Percentiles rank a stretch among this genome's conserved stretches.
Evolutionary conservation across 2,888 invertebrate species (phyloP).

Genomic region (Torymus auratus): DNA sequence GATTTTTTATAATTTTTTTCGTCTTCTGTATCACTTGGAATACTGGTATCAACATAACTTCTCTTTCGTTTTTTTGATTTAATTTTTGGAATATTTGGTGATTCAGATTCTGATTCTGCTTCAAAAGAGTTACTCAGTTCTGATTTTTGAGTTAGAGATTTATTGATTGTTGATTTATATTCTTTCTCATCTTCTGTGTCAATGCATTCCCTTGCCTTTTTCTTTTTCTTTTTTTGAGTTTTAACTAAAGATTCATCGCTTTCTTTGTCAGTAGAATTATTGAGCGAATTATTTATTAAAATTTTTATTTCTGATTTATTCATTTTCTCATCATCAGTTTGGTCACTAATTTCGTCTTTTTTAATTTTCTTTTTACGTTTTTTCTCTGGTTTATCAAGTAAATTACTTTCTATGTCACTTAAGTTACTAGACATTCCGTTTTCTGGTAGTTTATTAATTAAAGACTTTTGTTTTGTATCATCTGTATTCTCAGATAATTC

Average conservation of each 20-base stretch:
- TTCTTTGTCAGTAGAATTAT: background rate
- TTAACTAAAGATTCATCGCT: slow-evolving; percentile 2
- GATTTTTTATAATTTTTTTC: slow-evolving; percentile 31
- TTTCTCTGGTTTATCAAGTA: slow-evolving; percentile 30
- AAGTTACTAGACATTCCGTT: background rate
- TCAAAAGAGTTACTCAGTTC: slow-evolving; percentile 12
- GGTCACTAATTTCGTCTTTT: slow-evolving; percentile 44
- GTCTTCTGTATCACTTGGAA: slow-evolving; percentile 12
- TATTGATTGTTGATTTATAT: slow-evolving; percentile 4
- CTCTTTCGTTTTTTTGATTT: slow-evolving; percentile 13
- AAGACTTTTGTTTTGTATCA: too few species aligned
- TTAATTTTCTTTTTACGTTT: slow-evolving; percentile 47
- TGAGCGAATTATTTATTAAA: background rate
- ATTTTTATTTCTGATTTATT: slow-evolving; percentile 9
- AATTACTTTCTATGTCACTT: slow-evolving; percentile 14
- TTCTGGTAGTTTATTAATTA: background rate
- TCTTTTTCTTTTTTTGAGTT: slow-evolving; percentile 29
- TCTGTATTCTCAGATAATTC: background rate
- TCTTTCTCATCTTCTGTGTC: slow-evolving; percentile 34
- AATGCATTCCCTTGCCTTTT: background rate
- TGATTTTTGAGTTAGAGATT: background rate
- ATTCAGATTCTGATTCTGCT: slow-evolving; percentile 30
- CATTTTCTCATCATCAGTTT: slow-evolving; percentile 28
- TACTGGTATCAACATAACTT: background rate
- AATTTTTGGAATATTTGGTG: background rate